phyloP scores from a whole-genome alignment of 2,888 invertebrate species.

The Tromatobia lineatoria region DNA sequence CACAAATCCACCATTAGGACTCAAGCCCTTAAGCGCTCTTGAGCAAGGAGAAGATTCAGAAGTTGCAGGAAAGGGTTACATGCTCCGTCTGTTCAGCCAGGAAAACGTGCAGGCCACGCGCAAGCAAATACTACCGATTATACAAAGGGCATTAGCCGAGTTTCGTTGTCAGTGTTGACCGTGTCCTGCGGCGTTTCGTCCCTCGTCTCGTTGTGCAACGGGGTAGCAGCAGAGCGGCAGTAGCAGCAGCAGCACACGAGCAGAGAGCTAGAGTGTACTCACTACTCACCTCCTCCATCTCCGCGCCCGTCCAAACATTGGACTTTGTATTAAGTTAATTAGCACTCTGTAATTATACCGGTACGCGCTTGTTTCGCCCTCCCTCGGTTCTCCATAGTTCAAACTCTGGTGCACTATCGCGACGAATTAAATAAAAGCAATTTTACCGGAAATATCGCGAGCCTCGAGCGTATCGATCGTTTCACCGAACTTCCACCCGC shows the following conservation, averaged over 20 bases:
- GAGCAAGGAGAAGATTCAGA: slow-evolving; percentile 25
- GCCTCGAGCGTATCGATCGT: slow-evolving; percentile 32
- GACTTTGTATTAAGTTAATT: slow-evolving; percentile 69
- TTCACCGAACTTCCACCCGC: slow-evolving; percentile 1
- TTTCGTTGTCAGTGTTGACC: slow-evolving; percentile 70
- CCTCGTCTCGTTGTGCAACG: slow-evolving; percentile 9
- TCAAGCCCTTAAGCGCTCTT: slow-evolving; percentile 74
- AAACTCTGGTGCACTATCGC: slow-evolving; percentile 1
- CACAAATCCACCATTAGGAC: slow-evolving; percentile 69
- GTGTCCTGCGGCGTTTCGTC: slow-evolving; percentile 23
- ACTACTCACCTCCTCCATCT: not conserved
- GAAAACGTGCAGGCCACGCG: slow-evolving; percentile 88
- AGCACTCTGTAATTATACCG: slow-evolving; percentile 58
- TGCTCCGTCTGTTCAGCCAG: slow-evolving; percentile 86
- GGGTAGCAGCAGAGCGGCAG: not conserved
- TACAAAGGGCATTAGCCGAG: slow-evolving; percentile 85
- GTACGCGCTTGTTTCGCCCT: slow-evolving; percentile 52
- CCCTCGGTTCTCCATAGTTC: not conserved
- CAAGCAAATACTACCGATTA: slow-evolving; percentile 90
- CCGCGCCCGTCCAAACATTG: slow-evolving; percentile 61
- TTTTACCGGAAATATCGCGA: slow-evolving; percentile 49
- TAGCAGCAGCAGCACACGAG: not conserved
- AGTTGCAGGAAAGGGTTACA: slow-evolving; percentile 69
- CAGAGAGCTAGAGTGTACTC: slow-evolving; percentile 7
- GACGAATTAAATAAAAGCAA: slow-evolving; percentile 56